Percentiles rank a stretch among this genome's conserved stretches.
Conservation (phyloP, 1,140 invertebrate species). For the Meloidogyne hapla region DNA sequence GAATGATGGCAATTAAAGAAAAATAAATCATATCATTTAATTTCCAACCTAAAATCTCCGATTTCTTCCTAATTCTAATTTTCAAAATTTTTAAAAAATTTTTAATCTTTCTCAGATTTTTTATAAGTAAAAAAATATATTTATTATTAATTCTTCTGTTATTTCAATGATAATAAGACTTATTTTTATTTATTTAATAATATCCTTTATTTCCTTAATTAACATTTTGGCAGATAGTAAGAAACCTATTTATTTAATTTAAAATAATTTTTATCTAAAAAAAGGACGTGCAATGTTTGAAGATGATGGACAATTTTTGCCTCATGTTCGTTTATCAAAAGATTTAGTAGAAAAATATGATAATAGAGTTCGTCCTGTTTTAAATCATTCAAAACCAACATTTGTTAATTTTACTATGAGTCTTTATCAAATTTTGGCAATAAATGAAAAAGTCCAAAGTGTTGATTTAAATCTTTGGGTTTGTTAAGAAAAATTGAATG, state of each 20-base stretch:
- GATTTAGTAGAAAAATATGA: slow-evolving; percentile 63
- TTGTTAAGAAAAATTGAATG: slow-evolving; percentile 2
- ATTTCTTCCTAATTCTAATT: too few relatives aligned
- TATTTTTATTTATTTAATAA: background rate
- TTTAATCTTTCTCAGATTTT: too few relatives aligned
- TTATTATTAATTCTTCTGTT: too few relatives aligned
- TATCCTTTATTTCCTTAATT: background rate
- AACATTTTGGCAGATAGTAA: background rate
- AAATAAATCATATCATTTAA: too few relatives aligned
- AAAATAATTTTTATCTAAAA: background rate
- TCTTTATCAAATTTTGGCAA: slow-evolving; percentile 62
- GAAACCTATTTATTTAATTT: background rate
- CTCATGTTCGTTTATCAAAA: slow-evolving; percentile 61
- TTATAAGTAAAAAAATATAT: too few relatives aligned
- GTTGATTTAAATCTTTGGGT: slow-evolving; percentile 61
- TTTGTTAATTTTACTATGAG: slow-evolving; percentile 61
- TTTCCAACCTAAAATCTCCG: too few relatives aligned
- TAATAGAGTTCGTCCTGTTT: slow-evolving; percentile 56
- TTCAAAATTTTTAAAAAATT: too few relatives aligned
- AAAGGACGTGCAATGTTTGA: slow-evolving; percentile 45
- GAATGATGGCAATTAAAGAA: too few relatives aligned
- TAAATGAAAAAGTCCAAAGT: slow-evolving; percentile 63
- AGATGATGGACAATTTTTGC: slow-evolving; percentile 58
- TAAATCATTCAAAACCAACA: slow-evolving; percentile 57
- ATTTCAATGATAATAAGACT: background rate